Percentiles rank a stretch among this genome's conserved stretches.
These are phyloP conservation scores for Mus spicilegus DNA, from an alignment of 2,113 vertebrate species.

Conservation along the genomic window DNA sequence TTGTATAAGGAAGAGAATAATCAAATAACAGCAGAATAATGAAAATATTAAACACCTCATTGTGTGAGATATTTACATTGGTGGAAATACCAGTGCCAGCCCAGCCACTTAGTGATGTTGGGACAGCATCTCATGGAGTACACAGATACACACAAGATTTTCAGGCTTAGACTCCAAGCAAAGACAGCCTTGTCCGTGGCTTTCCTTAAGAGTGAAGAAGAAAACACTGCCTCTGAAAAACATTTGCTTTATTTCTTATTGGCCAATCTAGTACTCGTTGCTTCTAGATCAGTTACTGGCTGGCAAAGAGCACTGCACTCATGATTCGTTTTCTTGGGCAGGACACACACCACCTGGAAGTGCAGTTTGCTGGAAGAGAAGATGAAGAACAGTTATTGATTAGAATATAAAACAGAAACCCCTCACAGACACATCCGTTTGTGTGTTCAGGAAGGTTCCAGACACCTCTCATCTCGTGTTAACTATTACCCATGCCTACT, in stretches of 20 bases:
- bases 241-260: constrained; percentile 11
- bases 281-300: background rate
- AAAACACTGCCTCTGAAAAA: background rate
- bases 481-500: background rate
- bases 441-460: background rate
- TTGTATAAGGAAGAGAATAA: background rate
- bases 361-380: background rate
- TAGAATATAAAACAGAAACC: background rate
- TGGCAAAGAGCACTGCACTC: background rate
- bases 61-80: background rate
- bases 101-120: background rate
- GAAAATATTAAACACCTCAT: constrained; percentile 30
- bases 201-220: background rate
- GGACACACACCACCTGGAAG: background rate
- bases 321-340: background rate
- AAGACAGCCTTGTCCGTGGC: background rate
- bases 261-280: background rate
- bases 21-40: constrained; percentile 4
- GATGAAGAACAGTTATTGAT: background rate
- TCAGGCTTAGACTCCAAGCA: background rate
- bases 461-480: background rate
- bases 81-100: background rate
- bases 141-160: background rate
- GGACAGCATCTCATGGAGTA: background rate
- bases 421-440: too few relatives aligned